phyloP scores from a whole-genome alignment of 2,797 vertebrate species.

The Tinamus major region DNA sequence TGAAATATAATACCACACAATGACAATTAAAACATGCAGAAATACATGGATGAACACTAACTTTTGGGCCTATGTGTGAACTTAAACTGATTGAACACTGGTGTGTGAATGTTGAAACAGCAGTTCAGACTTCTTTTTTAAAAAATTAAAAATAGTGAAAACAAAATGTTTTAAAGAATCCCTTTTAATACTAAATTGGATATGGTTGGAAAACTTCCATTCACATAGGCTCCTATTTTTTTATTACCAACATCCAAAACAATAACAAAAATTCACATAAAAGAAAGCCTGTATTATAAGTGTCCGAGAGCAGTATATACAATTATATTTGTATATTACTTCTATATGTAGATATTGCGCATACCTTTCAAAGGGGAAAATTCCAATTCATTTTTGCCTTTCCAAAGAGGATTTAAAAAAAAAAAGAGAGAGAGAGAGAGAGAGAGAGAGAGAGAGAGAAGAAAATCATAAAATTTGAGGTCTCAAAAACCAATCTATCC shows the following conservation, averaged over 20 bases:
- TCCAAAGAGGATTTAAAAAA: neutral
- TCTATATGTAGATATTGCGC: neutral
- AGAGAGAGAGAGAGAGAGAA: too few species aligned
- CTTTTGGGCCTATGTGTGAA: neutral
- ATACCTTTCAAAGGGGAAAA: neutral
- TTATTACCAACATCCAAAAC: neutral
- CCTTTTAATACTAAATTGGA: neutral
- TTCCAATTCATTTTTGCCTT: neutral
- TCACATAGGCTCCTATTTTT: neutral
- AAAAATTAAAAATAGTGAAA: too few species aligned
- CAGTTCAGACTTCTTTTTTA: neutral
- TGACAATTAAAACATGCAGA: neutral
- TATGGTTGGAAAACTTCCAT: neutral
- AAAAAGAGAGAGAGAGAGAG: too few species aligned
- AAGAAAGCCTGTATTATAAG: too few species aligned
- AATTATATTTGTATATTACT: neutral
- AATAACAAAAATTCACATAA: neutral
- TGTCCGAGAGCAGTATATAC: neutral
- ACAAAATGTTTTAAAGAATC: neutral
- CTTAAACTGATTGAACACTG: neutral
- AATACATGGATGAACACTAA: neutral
- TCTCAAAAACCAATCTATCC: neutral
- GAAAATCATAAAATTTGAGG: neutral
- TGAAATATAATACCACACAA: neutral
- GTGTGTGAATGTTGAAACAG: neutral